phyloP scores from a whole-genome alignment of 2,888 invertebrate species.

The Galeopsomyia nigrocyanea region DNA sequence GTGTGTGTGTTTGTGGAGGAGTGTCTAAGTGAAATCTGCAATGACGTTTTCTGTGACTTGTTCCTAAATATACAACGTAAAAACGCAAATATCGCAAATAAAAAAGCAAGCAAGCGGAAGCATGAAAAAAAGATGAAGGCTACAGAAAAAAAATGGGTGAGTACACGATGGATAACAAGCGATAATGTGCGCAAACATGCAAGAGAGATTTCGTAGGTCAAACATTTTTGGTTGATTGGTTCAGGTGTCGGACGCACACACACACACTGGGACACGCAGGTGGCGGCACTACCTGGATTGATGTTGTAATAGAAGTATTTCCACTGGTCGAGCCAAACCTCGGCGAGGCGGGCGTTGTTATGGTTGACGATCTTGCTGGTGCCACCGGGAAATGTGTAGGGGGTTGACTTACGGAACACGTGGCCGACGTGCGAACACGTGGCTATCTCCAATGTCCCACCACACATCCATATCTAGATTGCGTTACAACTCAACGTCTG shows the following conservation, averaged over 20 bases:
- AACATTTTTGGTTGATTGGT: no score
- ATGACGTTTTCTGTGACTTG: no score
- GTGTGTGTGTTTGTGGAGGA: no score
- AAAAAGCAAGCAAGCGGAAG: not conserved
- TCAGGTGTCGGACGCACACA: slow-evolving; percentile 7
- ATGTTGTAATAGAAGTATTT: slow-evolving; percentile 99
- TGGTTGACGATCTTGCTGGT: slow-evolving; percentile 97
- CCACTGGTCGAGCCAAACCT: slow-evolving; percentile 99
- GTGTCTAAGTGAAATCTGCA: no score
- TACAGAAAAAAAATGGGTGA: not conserved
- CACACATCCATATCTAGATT: slow-evolving; percentile 96
- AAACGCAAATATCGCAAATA: no score
- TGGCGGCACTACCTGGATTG: slow-evolving; percentile 86
- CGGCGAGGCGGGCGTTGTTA: slow-evolving; percentile 98
- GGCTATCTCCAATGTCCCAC: slow-evolving; percentile 92
- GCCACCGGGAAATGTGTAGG: slow-evolving; percentile 98
- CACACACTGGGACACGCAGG: slow-evolving; percentile 45
- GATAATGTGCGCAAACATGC: not conserved
- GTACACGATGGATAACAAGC: not conserved
- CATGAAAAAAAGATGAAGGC: not conserved
- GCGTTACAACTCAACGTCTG: slow-evolving; percentile 63
- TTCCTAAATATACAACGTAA: no score
- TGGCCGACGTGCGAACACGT: slow-evolving; percentile 97
- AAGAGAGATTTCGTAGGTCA: no score
- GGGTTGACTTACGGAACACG: slow-evolving; percentile 97